Percentiles rank a stretch among this genome's conserved stretches.
These are phyloP conservation scores for Labroides dimidiatus DNA, from an alignment of 2,797 vertebrate genomes.

Conservation along the genomic window DNA sequence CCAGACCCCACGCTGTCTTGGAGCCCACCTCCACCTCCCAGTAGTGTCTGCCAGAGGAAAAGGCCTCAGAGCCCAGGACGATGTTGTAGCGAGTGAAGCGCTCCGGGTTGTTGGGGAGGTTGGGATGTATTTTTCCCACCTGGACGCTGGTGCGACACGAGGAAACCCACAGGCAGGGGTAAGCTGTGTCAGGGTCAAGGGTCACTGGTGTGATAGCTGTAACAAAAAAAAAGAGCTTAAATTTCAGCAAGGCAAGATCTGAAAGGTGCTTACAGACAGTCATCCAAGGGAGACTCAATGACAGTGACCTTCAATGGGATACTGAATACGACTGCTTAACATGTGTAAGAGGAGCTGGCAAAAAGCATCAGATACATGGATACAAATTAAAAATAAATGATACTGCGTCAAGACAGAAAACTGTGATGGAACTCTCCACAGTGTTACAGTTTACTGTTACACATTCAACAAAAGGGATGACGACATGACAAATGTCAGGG, in stretches of 20 bases:
- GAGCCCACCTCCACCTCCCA: constrained; percentile 84
- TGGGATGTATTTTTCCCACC: constrained; percentile 75
- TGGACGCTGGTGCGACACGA: constrained; percentile 71
- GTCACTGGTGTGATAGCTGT: constrained; percentile 68
- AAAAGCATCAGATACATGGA: constrained; percentile 45
- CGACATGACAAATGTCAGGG: background rate
- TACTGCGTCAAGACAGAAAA: constrained; percentile 24
- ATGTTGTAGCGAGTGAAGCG: constrained; percentile 85
- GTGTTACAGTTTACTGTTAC: constrained; percentile 14
- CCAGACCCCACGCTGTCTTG: constrained; percentile 83
- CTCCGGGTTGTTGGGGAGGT: constrained; percentile 81
- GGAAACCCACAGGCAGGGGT: constrained; percentile 81
- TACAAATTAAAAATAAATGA: constrained; percentile 58
- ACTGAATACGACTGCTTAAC: constrained; percentile 26
- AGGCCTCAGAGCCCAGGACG: constrained; percentile 80
- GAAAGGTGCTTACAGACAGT: constrained; percentile 4
- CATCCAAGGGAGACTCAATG: constrained; percentile 9
- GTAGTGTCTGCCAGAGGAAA: constrained; percentile 80
- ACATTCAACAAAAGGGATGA: constrained; percentile 12
- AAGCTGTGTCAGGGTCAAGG: constrained; percentile 79
- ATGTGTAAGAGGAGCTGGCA: constrained; percentile 49
- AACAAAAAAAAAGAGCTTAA: background rate
- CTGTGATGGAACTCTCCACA: constrained; percentile 24
- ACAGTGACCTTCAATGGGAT: constrained; percentile 43
- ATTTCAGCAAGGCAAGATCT: background rate